Evolutionary conservation across 1,140 invertebrate species (phyloP).

Genomic region (Bombus superbus): DNA sequence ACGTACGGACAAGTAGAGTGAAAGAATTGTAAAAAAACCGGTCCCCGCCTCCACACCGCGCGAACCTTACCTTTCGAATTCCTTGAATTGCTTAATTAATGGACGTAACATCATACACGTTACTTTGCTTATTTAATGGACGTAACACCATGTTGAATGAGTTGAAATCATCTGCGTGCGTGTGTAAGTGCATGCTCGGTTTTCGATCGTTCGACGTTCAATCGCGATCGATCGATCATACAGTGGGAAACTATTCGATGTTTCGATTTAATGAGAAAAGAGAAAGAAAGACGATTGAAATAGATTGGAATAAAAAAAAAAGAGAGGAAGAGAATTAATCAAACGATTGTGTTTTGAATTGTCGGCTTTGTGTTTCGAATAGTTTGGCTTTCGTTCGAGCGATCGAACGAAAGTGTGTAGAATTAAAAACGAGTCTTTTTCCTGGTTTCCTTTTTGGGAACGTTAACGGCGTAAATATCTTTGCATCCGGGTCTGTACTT

Average conservation of each 20-base stretch:
- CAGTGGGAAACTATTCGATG: neutral
- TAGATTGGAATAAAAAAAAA: neutral
- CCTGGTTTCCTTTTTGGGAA: neutral
- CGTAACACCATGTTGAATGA: constrained; percentile 22
- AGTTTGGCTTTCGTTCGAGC: neutral
- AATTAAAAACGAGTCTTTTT: constrained; percentile 23
- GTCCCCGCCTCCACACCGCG: constrained; percentile 79
- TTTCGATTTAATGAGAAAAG: neutral
- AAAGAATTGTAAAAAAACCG: constrained; percentile 59
- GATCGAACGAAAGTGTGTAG: constrained; percentile 4
- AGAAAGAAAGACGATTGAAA: neutral
- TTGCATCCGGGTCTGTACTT: neutral
- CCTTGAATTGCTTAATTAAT: constrained; percentile 56
- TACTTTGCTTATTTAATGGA: constrained; percentile 44
- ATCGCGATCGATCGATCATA: neutral
- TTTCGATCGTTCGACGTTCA: neutral
- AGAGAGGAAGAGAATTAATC: neutral
- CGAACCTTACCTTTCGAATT: constrained; percentile 63
- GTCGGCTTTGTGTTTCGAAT: neutral
- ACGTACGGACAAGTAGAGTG: neutral
- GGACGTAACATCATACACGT: constrained; percentile 49
- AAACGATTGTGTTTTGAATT: neutral
- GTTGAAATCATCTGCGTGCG: constrained; percentile 31
- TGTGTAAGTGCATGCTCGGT: constrained; percentile 21
- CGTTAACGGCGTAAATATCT: neutral